Percentiles rank a stretch among this genome's conserved stretches.
Conservation (phyloP, 1,140 invertebrate genomes). For the Caenorhabditis briggsae region DNA sequence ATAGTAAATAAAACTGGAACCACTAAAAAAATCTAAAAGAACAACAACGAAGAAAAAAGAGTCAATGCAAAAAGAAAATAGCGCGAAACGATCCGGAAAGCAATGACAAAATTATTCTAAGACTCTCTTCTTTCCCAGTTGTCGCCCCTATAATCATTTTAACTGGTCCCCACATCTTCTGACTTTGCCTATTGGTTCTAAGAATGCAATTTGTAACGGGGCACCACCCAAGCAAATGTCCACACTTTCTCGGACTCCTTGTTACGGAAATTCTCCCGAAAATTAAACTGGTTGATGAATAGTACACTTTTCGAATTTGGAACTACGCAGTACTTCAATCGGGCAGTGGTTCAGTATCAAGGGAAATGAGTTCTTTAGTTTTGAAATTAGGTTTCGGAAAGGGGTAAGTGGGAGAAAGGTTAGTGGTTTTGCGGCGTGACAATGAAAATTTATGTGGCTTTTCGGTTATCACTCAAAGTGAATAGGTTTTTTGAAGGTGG, state of each 20-base stretch:
- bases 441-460: conserved; percentile 36
- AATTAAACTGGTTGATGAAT: conserved; percentile 7
- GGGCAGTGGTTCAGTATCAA: conserved; percentile 18
- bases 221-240: background rate
- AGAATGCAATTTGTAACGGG: conserved; percentile 49
- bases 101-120: background rate
- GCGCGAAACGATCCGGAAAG: conserved; percentile 3
- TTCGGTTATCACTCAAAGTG: background rate
- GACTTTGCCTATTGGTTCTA: conserved; percentile 21
- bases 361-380: conserved; percentile 18
- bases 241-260: background rate
- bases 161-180: conserved; percentile 42
- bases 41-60: conserved; percentile 22
- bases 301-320: conserved; percentile 8
- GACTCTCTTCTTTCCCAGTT: background rate
- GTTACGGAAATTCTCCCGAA: background rate
- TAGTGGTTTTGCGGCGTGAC: background rate
- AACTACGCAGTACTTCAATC: background rate
- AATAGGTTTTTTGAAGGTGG: background rate
- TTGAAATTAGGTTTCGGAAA: background rate
- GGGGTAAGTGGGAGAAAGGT: background rate
- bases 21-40: conserved; percentile 14
- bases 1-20: conserved; percentile 47
- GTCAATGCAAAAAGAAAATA: background rate
- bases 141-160: conserved; percentile 38